These are phyloP conservation scores for Diadegma fenestrale DNA, from an alignment of 2,888 invertebrate genomes.

Conservation along the genomic window DNA sequence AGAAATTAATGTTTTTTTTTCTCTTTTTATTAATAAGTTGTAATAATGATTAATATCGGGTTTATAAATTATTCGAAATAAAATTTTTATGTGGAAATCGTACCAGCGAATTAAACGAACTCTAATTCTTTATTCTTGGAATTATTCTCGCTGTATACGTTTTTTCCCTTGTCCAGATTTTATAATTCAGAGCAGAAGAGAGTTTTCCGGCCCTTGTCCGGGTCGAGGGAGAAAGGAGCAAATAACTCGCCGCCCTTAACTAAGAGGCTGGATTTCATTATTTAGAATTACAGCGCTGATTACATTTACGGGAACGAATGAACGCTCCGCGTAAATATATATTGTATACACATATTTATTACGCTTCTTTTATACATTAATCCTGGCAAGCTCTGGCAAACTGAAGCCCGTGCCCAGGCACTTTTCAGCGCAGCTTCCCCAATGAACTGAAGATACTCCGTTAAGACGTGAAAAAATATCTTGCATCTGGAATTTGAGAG, in stretches of 20 bases:
- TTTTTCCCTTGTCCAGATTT: neutral
- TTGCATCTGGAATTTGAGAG: neutral
- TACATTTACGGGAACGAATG: constrained; percentile 54
- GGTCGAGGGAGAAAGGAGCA: neutral
- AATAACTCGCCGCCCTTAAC: constrained; percentile 44
- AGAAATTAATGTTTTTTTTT: too few relatives aligned
- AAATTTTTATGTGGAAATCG: neutral
- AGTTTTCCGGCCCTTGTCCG: constrained; percentile 36
- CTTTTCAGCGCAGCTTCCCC: neutral
- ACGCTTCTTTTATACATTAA: neutral
- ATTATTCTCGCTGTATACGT: constrained; percentile 13
- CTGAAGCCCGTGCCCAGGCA: neutral
- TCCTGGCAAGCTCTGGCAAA: neutral
- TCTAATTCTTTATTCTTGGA: constrained; percentile 38
- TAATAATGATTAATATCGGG: neutral
- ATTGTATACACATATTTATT: neutral
- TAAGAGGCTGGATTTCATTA: constrained; percentile 64
- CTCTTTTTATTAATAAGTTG: neutral
- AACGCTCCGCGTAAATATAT: neutral
- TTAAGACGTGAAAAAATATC: neutral
- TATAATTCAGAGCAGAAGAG: constrained; percentile 54
- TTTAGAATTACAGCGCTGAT: constrained; percentile 64
- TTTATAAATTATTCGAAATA: neutral
- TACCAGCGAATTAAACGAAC: neutral
- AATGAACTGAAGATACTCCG: neutral